phyloP scores from a whole-genome alignment of 2,113 vertebrate species.

The Barnardius zonarius region DNA sequence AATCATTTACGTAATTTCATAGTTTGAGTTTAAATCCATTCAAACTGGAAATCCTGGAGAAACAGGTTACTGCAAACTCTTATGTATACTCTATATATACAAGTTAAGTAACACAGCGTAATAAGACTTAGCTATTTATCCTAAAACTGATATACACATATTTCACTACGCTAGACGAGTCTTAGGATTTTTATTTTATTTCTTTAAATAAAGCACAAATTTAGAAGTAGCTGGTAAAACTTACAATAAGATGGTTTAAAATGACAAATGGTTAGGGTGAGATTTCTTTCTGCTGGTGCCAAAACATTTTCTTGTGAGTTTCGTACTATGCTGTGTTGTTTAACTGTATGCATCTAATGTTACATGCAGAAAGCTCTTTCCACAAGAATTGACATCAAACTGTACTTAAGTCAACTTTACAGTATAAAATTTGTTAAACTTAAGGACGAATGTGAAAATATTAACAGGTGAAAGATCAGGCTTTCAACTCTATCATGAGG shows the following conservation, averaged over 20 bases:
- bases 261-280: slow-evolving; percentile 72
- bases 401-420: slow-evolving; percentile 68
- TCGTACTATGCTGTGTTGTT: slow-evolving; percentile 69
- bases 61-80: slow-evolving; percentile 76
- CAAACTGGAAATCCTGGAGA: slow-evolving; percentile 71
- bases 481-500: slow-evolving; percentile 62
- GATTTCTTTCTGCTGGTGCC: slow-evolving; percentile 68
- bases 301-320: slow-evolving; percentile 56
- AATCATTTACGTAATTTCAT: slow-evolving; percentile 66
- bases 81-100: slow-evolving; percentile 76
- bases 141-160: slow-evolving; percentile 73
- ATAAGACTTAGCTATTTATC: slow-evolving; percentile 71
- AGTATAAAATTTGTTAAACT: slow-evolving; percentile 72
- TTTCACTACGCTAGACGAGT: slow-evolving; percentile 72
- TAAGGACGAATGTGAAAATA: slow-evolving; percentile 71
- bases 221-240: slow-evolving; percentile 75
- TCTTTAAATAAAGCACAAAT: slow-evolving; percentile 75
- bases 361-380: slow-evolving; percentile 76
- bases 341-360: slow-evolving; percentile 60
- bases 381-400: slow-evolving; percentile 72
- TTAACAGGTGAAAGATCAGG: slow-evolving; percentile 69
- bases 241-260: slow-evolving; percentile 58
- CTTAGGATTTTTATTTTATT: slow-evolving; percentile 67
- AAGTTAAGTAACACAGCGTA: slow-evolving; percentile 77
- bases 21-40: slow-evolving; percentile 66